Base-by-base conservation (phyloP, 2,888 invertebrate genomes). In the Iphiclides podalirius region DNA sequence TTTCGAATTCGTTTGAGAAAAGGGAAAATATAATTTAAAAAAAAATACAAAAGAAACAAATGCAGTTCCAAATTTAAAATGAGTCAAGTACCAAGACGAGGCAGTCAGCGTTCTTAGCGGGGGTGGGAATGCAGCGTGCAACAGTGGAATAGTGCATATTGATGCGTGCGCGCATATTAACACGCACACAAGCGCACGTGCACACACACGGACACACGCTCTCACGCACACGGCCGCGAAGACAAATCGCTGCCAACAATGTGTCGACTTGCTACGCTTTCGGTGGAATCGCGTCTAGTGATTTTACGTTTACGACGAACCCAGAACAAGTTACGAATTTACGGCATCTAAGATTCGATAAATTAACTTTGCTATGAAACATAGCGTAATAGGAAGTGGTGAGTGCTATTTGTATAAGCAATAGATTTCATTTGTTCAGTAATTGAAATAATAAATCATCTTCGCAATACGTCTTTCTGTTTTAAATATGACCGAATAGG, bases 111-210 rank as follows among this genome's bases (percentile, higher is more conserved):
- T 48, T 44, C 41, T 43, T 52, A 54, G 68, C 65, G 67, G 71
- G 72, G 74, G 70, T 70, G 72, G 69, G 71, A 70, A 64, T 52
- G 54, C 52, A 59, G 66, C 61, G 59, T 64, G 66, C 61, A 70
- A 68, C 65, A 64, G 63, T 58, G 58, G 60, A 66, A 60, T 60
- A 59, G 55, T 49, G 59, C 60, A 59, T 58, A 58, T 49, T 49
- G 49, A 34, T 59, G 63, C 56, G 46, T 49, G 6, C 26, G 52
- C 60, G 58, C 60, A 63, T 61, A 59, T 59, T 13, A 20, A 43
- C 7, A 34, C 44, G 40, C 23, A 34, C 28, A 47, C 39, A 44
- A 36, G 37, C 33, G 13, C 16, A 37, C 26, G 6, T n/a, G n/a
- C 11, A 23, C 26, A 11, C 26, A 43, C 57, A 59, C 59, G 58